Conservation (phyloP, 2,797 vertebrate genomes). For the Scyliorhinus canicula region DNA sequence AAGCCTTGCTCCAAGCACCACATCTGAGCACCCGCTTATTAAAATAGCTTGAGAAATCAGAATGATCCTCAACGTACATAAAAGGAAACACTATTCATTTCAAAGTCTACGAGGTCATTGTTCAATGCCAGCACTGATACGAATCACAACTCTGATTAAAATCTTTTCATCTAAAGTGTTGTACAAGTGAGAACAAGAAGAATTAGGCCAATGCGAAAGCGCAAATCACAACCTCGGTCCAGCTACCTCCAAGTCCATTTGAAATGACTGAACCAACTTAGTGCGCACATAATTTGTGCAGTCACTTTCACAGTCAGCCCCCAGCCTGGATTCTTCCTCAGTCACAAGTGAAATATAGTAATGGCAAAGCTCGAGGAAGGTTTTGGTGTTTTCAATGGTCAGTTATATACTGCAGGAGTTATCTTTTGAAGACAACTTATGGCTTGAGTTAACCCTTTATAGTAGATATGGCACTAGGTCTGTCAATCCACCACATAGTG, state of each 20-base stretch:
- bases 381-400: background rate
- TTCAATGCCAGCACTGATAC: background rate
- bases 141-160: background rate
- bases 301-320: background rate
- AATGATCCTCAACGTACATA: background rate
- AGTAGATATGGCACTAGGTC: background rate
- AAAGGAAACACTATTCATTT: slow-evolving; percentile 21
- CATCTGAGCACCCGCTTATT: slow-evolving; percentile 1
- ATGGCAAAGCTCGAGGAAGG: background rate
- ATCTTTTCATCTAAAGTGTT: background rate
- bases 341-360: background rate
- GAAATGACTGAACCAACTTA: background rate
- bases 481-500: background rate
- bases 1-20: background rate
- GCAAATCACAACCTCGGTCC: background rate
- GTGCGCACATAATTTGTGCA: background rate
- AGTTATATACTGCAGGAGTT: background rate
- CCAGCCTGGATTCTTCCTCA: background rate
- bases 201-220: background rate
- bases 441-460: background rate
- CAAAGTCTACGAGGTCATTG: background rate
- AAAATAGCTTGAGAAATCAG: background rate
- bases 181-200: background rate
- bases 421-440: background rate
- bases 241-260: background rate